Evolutionary conservation across 1,140 invertebrate species (phyloP), one percentile per base, ranked within the genome.

Genomic region (Eumaeus atala): DNA sequence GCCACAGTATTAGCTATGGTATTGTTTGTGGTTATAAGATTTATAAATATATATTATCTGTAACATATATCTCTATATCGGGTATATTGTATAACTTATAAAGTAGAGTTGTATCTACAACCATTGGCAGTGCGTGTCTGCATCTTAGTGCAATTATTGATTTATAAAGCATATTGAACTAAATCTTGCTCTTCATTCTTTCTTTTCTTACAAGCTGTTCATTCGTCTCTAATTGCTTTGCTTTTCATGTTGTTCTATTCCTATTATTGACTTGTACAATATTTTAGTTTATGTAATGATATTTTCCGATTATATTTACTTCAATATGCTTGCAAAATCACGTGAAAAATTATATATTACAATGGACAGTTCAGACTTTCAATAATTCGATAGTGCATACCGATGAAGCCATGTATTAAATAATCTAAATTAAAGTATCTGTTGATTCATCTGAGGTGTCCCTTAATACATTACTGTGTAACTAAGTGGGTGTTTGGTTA

Each of bases 111-210:
- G 51, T 54, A 52, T 37, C 18, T 51, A 53, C 62, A 68, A 73
- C 62, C 65, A 78, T 77, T 81, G 74, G 80, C 79, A 84, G 80
- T 84, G 82, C 78, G 87, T 88, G 87, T 88, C 85, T 88, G 87
- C 87, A 88, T 88, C 82, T 87, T 88, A 87, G 85, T 87, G 87
- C 87, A 88, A 87, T 70, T 78, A 75, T 74, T 64, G 70, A 72
- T 68, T 69, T 64, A 67, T 38, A 66, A 79, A 83, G 81, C 84
- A 84, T 87, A 86, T 87, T 84, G 79, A 84, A 77, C 54, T 84
- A 84, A 82, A 28, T 66, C 49, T 28, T 28, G 6, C 21, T 64
- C 36, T 61, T 61, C 42, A 56, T 3, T 59, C 35, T 58, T 54
- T 59, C 50, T 51, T 60, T 42, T 58, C 10, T 48, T 54, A 10